Conservation (phyloP, 2,797 vertebrate species). For the Monodelphis domestica region DNA sequence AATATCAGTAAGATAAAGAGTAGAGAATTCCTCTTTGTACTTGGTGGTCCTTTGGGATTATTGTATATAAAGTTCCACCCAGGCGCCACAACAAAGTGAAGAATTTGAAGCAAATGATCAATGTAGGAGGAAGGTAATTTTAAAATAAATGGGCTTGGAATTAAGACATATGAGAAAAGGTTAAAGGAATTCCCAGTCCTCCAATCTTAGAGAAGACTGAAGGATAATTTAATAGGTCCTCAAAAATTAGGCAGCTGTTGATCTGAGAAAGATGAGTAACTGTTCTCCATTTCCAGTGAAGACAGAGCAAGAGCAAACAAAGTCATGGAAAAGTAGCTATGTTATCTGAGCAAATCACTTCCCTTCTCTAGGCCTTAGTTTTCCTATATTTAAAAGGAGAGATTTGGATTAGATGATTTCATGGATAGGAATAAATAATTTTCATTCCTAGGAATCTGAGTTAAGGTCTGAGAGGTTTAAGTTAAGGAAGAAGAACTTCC, state of each 20-base stretch:
- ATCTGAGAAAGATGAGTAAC: constrained; percentile 11
- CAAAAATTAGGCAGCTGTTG: constrained; percentile 8
- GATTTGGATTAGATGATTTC: not conserved
- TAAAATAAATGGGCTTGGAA: constrained; percentile 37
- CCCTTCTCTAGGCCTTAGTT: not conserved
- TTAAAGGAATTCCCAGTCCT: constrained; percentile 16
- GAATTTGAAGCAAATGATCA: constrained; percentile 16
- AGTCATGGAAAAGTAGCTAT: not conserved
- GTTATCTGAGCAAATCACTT: not conserved
- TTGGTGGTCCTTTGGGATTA: not conserved
- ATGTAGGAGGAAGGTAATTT: constrained; percentile 42
- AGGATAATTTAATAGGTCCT: constrained; percentile 41
- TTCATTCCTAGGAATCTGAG: not conserved
- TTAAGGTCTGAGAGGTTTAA: not conserved
- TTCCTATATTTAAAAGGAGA: not conserved
- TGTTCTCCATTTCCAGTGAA: constrained; percentile 14
- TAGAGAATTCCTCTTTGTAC: constrained; percentile 18
- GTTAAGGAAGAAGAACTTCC: constrained; percentile 26
- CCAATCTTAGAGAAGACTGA: constrained; percentile 26
- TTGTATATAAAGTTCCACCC: constrained; percentile 13
- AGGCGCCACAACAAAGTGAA: not conserved
- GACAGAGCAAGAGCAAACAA: constrained; percentile 24
- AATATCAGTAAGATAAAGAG: constrained; percentile 34
- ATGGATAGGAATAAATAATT: not conserved
- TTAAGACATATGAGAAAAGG: constrained; percentile 29